phyloP scores from a whole-genome alignment of 2,797 vertebrate species.

The Fundulus diaphanus region DNA sequence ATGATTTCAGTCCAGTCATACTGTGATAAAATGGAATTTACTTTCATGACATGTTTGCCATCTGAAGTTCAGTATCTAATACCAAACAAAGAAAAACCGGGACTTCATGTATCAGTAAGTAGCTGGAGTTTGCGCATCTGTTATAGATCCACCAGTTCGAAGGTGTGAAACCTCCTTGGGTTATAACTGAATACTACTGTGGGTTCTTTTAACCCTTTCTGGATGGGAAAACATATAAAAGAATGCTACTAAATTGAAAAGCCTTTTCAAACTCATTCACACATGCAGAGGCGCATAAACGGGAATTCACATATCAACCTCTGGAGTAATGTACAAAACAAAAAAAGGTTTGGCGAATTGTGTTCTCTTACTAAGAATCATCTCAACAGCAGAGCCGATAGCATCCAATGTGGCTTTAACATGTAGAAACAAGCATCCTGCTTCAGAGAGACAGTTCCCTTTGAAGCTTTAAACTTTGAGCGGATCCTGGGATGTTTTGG shows the following conservation, averaged over 20 bases:
- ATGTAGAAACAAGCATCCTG: constrained; percentile 17
- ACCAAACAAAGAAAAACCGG: not conserved
- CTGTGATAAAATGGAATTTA: not conserved
- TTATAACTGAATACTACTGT: not conserved
- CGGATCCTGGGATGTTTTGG: constrained; percentile 55
- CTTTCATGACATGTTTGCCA: not conserved
- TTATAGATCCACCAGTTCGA: not conserved
- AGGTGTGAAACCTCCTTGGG: not conserved
- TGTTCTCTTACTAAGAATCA: not conserved
- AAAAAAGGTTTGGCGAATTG: not conserved
- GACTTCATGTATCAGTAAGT: not conserved
- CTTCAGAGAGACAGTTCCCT: constrained; percentile 23
- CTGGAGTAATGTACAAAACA: not conserved
- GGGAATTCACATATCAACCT: not conserved
- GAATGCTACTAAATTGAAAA: not conserved
- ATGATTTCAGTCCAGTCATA: not conserved
- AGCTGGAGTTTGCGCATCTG: not conserved
- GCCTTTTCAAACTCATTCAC: not conserved
- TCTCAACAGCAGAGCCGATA: not conserved
- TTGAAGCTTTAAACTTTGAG: constrained; percentile 49
- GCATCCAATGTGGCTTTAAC: constrained; percentile 6
- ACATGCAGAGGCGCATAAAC: not conserved
- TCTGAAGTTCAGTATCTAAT: not conserved
- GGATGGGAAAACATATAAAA: not conserved
- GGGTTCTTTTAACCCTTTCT: not conserved